Conservation (phyloP, 2,113 vertebrate genomes). For the Macroglossus sobrinus region DNA sequence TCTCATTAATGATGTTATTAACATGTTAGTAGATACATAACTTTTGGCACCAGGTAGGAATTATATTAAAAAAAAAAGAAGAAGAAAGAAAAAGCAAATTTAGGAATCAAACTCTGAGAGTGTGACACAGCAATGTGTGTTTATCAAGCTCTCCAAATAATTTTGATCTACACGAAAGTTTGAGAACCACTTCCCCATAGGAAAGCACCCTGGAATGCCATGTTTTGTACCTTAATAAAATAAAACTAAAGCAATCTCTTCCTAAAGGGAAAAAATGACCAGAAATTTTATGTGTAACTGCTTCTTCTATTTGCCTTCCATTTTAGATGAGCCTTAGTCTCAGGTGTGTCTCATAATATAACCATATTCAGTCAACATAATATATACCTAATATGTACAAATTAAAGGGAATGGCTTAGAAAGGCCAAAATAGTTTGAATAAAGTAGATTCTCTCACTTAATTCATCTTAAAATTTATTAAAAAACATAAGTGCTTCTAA, state of each 20-base stretch:
- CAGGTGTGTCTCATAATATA: slow-evolving; percentile 1
- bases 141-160: background rate
- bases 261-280: background rate
- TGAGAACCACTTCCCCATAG: background rate
- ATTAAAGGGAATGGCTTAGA: background rate
- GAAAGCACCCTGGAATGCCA: background rate
- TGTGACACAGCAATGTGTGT: background rate
- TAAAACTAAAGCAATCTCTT: background rate
- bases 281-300: slow-evolving; percentile 6
- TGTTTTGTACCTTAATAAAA: background rate
- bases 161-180: background rate
- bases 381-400: slow-evolving; percentile 21
- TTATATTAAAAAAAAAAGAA: background rate
- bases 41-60: background rate
- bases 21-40: background rate
- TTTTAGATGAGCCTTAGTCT: background rate
- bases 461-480: slow-evolving; percentile 30
- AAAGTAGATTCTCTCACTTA: slow-evolving; percentile 17
- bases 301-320: slow-evolving; percentile 20
- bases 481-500: slow-evolving; percentile 7
- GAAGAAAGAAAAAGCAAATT: background rate
- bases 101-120: background rate
- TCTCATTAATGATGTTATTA: background rate
- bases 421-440: background rate
- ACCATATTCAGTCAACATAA: slow-evolving; percentile 18